phyloP scores from a whole-genome alignment of 2,797 vertebrate species.

The Luscinia megarhynchos region DNA sequence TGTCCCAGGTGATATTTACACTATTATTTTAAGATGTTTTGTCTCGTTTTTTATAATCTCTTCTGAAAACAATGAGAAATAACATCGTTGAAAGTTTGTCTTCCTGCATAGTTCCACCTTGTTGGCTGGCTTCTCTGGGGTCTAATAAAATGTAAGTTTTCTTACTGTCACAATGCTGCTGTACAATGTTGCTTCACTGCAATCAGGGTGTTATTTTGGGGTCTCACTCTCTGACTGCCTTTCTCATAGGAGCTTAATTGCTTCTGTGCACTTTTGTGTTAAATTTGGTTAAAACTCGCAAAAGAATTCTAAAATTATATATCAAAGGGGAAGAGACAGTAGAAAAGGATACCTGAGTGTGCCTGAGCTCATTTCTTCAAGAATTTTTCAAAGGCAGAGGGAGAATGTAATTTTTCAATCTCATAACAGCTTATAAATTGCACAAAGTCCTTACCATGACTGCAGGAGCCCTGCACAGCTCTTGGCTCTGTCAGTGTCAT shows the following conservation, averaged over 20 bases:
- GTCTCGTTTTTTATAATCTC: neutral
- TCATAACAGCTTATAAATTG: neutral
- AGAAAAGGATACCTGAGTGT: neutral
- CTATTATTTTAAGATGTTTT: neutral
- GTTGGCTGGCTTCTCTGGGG: neutral
- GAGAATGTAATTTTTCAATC: accelerated
- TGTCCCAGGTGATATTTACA: neutral
- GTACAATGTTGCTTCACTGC: neutral
- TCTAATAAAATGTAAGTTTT: neutral
- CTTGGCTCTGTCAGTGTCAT: neutral
- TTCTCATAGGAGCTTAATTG: neutral
- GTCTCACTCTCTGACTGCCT: neutral
- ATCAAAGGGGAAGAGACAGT: neutral
- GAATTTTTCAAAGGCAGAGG: neutral
- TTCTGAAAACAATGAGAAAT: neutral
- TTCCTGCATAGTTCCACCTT: neutral
- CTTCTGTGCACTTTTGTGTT: neutral
- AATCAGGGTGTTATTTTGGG: neutral
- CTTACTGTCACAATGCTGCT: neutral
- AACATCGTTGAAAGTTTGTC: neutral
- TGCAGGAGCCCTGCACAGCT: neutral
- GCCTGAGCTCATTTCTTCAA: neutral
- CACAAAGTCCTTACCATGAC: neutral
- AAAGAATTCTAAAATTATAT: neutral
- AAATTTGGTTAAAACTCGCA: neutral